These are phyloP conservation scores for Oreochromis grahami DNA, from an alignment of 2,797 vertebrate genomes.

Conservation along the genomic window DNA sequence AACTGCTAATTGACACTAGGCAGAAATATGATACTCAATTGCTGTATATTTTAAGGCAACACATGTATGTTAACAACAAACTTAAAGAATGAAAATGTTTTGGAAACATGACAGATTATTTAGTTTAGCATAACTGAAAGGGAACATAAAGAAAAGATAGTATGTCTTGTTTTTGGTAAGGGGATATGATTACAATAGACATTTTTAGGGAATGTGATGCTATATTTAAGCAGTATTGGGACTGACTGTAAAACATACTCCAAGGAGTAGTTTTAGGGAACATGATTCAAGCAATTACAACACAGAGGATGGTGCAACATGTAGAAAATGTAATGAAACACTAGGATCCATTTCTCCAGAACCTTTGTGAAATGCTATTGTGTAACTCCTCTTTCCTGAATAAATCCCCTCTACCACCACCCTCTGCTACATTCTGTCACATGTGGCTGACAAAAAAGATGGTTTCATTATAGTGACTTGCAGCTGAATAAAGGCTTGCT, in stretches of 20 bases:
- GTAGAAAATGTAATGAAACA: not conserved
- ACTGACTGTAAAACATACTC: not conserved
- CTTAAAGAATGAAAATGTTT: not conserved
- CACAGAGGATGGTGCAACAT: not conserved
- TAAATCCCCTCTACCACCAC: not conserved
- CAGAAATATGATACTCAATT: no score
- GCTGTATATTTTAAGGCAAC: not conserved
- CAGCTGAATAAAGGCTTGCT: constrained; percentile 38
- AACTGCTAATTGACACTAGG: not conserved
- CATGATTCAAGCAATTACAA: not conserved
- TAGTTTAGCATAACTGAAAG: not conserved
- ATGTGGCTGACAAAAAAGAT: not conserved
- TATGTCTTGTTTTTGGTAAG: not conserved
- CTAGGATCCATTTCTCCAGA: not conserved
- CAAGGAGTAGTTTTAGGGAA: not conserved
- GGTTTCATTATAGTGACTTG: not conserved
- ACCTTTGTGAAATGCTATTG: not conserved
- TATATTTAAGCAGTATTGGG: not conserved
- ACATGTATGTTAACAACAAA: not conserved
- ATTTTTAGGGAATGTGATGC: not conserved
- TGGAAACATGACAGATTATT: not conserved
- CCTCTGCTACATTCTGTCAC: not conserved
- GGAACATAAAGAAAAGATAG: not conserved
- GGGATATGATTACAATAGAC: not conserved
- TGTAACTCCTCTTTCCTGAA: not conserved